Percentiles rank a stretch among this genome's conserved stretches.
These are phyloP conservation scores for Mugil cephalus DNA, from an alignment of 2,113 vertebrate species.

Conservation along the genomic window DNA sequence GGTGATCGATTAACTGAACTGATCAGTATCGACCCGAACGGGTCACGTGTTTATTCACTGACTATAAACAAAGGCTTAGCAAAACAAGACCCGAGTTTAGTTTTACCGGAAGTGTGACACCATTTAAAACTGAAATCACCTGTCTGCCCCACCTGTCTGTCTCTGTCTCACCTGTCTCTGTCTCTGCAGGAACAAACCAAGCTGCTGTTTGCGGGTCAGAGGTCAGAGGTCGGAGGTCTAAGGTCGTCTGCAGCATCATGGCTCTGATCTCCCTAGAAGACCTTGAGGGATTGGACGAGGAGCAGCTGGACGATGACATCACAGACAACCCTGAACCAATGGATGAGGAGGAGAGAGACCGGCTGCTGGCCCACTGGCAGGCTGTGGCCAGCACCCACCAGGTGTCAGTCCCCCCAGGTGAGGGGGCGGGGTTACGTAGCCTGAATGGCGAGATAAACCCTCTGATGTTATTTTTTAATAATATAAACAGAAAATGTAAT, in stretches of 20 bases:
- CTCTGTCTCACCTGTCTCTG: not conserved
- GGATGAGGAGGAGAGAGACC: conserved; percentile 66
- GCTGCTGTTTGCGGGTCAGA: conserved; percentile 10
- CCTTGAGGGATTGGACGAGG: conserved; percentile 83
- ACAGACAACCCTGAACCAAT: conserved; percentile 73
- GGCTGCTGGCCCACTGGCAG: conserved; percentile 86
- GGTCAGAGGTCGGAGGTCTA: not conserved
- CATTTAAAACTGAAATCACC: conserved; percentile 2
- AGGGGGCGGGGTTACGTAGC: conserved; percentile 7
- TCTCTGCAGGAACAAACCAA: not conserved
- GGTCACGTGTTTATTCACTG: too few species aligned
- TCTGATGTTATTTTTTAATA: too few species aligned
- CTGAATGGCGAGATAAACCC: too few species aligned
- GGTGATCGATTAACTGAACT: not conserved
- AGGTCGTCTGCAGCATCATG: too few species aligned
- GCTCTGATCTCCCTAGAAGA: conserved; percentile 88
- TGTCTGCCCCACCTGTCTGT: not conserved
- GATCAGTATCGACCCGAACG: not conserved
- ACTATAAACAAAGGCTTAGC: too few species aligned
- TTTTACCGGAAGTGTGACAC: not conserved
- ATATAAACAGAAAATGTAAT: too few species aligned
- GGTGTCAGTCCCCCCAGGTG: conserved; percentile 87
- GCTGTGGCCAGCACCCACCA: conserved; percentile 86
- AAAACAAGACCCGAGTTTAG: not conserved
- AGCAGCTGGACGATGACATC: conserved; percentile 75